Conservation (phyloP, 92 coral and sea anemone species). For the Siderastrea siderea region DNA sequence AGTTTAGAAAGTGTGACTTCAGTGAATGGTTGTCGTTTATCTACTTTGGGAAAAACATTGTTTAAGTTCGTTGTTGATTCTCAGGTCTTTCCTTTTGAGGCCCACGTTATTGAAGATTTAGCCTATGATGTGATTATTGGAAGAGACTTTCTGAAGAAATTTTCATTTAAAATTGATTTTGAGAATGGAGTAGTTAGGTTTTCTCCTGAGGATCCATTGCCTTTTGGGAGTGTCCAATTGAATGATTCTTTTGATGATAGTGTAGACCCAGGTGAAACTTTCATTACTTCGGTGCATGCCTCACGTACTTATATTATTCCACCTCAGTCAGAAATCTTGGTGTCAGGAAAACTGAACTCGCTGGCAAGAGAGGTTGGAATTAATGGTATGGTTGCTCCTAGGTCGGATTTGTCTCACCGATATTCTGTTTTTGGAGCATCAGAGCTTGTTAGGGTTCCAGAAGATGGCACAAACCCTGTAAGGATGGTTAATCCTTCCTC, state of each 20-base stretch:
- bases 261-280: no score
- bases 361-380: not conserved
- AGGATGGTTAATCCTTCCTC: slow-evolving; percentile 9
- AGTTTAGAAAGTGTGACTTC: not conserved
- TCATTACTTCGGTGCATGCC: not conserved
- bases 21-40: not conserved
- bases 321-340: not conserved
- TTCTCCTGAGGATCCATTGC: not conserved
- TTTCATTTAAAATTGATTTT: slow-evolving; percentile 20
- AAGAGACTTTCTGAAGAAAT: slow-evolving; percentile 36
- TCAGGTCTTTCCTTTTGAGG: slow-evolving; percentile 9
- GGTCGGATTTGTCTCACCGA: not conserved
- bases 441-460: not conserved
- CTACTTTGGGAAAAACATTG: no score
- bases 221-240: not conserved
- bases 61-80: slow-evolving; percentile 19
- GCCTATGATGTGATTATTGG: slow-evolving; percentile 46
- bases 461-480: not conserved
- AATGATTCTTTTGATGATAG: not conserved
- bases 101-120: slow-evolving; percentile 27
- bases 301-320: not conserved
- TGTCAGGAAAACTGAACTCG: not conserved
- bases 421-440: not conserved
- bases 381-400: not conserved
- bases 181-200: no score